Evolutionary conservation across 2,113 vertebrate species (phyloP), one percentile per base, ranked within the genome.

Genomic region (Apteryx owenii): DNA sequence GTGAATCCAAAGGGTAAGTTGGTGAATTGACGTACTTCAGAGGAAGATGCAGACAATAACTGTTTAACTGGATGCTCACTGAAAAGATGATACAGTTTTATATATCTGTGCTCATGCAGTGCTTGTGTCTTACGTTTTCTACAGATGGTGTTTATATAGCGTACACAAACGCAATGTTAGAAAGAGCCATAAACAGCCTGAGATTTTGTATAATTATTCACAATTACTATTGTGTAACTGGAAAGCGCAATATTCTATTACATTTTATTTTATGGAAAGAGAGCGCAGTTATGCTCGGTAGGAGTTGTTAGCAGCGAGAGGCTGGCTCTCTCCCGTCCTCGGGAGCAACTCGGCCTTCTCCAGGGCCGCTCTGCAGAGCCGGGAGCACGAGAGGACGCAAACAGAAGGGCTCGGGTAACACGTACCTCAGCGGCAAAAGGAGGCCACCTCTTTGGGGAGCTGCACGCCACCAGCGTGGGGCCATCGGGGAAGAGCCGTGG

Each of bases 71-170:
- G 85, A 50, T 66, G 75, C 92, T 92, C 68, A 10, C 60, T n/a
- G 88, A 48, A 84, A 75, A 94, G 94, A 40, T 84, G 77, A 72
- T 89, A 46, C 64, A 29, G 51, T 95, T 97, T 78, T 81, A 33
- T 61, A 4, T 51, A 66, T 81, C 80, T 89, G 33, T 94, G 88
- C 92, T 96, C 87, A 75, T 83, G 80, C 61, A 96, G 80, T 90
- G 98, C 75, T 86, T 83, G 89, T 56, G 19, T 89, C 96, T 98
- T 91, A 56, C 84, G 19, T 94, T 97, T 81, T 91, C 93, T 96
- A 66, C 97, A 98, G 97, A 97, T 98, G 97, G 96, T 97, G 97
- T 98, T 98, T 98, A 91, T 97, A 61, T 51, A 96, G 93, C 76
- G 85, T 94, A 81, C 84, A 84, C 23, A 96, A 98, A 92, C 96